A percentile compares a stretch with the other conserved stretches of the same genome.
Conservation (phyloP, 35 echinoderm and acorn worm genomes). For the Strongylocentrotus purpuratus region DNA sequence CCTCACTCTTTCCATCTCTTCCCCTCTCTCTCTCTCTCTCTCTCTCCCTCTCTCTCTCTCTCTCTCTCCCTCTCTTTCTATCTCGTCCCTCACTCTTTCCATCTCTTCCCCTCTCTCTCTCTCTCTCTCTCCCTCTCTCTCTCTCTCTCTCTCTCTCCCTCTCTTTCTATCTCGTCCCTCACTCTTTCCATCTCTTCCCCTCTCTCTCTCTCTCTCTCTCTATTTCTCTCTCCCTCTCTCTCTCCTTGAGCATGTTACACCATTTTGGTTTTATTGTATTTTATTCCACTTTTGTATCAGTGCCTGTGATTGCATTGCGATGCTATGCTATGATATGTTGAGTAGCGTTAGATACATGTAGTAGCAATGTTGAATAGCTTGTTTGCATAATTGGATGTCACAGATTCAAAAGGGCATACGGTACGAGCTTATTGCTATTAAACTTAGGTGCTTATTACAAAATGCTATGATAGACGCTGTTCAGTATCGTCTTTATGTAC, state of each 20-base stretch:
- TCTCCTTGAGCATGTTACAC: neutral
- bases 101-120: neutral
- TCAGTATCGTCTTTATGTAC: no score
- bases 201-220: neutral
- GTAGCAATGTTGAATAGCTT: neutral
- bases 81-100: neutral
- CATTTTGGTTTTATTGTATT: neutral
- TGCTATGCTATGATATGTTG: neutral
- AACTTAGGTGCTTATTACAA: no score
- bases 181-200: neutral
- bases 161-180: neutral
- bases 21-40: neutral
- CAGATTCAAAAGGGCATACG: neutral
- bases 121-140: neutral
- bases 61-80: neutral
- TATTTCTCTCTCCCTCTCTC: neutral
- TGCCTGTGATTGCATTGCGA: neutral
- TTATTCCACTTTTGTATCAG: neutral
- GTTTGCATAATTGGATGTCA: neutral
- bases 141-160: neutral
- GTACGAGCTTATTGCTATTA: no score
- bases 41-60: neutral
- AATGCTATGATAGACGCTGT: neutral
- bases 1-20: neutral
- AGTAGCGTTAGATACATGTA: neutral